Evolutionary conservation across 1,140 invertebrate species (phyloP), one percentile per base, ranked within the genome.

Genomic region (Heliconius congener): DNA sequence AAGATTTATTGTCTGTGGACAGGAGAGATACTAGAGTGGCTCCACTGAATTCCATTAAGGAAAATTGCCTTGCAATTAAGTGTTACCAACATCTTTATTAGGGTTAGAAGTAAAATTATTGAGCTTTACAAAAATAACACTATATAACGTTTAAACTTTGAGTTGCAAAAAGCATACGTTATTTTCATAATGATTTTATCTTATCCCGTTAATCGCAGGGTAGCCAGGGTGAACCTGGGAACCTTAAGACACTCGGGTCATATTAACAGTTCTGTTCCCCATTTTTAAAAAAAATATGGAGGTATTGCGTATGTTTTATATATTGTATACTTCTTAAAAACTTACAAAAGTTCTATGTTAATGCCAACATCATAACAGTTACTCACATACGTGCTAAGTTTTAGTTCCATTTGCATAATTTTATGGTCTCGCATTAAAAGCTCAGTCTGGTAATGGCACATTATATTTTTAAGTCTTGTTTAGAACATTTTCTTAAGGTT

Each of bases 1-100:
- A 66, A 66, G 60, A 66, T 66, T 66, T 66, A 66, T 66, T 11
- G 60, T 66, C 60, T 66, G 60, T 66, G 60, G 60, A 66, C 60
- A 66, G 60, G 60, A 30, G 60, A 66, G 60, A 66, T 66, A 66
- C 27, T 27, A 18, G 23, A 30, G 60, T 30, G 60, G 11, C 30
- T 30, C 27, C 23, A 30, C 60, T 27, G 60, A 66, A 66, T 30
- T 60, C 60, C 60, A 66, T 66, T 66, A 66, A 66, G 27, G 23
- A 66, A 18, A 66, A 66, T 66, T 27, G 27, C 23, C 60, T 13
- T 0, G 8, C 23, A 30, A 66, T 30, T 66, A 66, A 13, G 27
- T 66, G 13, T 30, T 27, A 16, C 23, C 60, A 66, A 66, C 27
- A 30, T 66, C 60, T 66, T 66, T 66, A 27, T 66, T 66, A 66